These are phyloP conservation scores for Poeciliopsis infans DNA, from an alignment of 2,797 vertebrate genomes.

Conservation along the genomic window DNA sequence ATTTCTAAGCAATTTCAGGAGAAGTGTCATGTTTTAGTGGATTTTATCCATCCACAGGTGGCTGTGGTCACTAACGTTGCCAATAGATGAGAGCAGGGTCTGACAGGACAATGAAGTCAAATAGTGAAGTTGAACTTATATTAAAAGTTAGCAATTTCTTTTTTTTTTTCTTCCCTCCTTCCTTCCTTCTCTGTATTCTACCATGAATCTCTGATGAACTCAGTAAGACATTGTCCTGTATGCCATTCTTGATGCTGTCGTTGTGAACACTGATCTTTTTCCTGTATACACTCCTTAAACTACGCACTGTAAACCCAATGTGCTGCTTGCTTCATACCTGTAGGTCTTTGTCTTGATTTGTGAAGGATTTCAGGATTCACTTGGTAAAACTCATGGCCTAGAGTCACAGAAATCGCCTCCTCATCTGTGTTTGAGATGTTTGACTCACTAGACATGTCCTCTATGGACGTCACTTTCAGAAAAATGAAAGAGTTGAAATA, in stretches of 20 bases:
- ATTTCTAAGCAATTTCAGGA: neutral
- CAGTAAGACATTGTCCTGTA: neutral
- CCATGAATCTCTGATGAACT: constrained; percentile 5
- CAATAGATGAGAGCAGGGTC: neutral
- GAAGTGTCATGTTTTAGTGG: neutral
- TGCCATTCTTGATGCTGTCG: neutral
- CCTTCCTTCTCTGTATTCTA: neutral
- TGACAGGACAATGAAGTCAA: neutral
- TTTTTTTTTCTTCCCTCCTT: neutral
- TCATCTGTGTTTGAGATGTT: neutral
- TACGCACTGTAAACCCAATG: constrained; percentile 3
- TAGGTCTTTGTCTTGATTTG: neutral
- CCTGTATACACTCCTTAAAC: constrained; percentile 21
- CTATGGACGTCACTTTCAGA: neutral
- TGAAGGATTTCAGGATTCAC: constrained; percentile 18
- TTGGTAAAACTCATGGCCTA: neutral
- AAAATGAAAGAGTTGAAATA: neutral
- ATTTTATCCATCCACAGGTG: neutral
- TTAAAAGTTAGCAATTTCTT: neutral
- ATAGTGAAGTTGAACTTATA: neutral
- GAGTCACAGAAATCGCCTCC: neutral
- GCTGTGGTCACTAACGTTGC: neutral
- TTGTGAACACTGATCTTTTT: neutral
- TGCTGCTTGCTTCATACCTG: neutral
- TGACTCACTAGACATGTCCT: neutral